Base-by-base conservation (phyloP, 1,140 invertebrate genomes). In the Oscheius sp. region DNA sequence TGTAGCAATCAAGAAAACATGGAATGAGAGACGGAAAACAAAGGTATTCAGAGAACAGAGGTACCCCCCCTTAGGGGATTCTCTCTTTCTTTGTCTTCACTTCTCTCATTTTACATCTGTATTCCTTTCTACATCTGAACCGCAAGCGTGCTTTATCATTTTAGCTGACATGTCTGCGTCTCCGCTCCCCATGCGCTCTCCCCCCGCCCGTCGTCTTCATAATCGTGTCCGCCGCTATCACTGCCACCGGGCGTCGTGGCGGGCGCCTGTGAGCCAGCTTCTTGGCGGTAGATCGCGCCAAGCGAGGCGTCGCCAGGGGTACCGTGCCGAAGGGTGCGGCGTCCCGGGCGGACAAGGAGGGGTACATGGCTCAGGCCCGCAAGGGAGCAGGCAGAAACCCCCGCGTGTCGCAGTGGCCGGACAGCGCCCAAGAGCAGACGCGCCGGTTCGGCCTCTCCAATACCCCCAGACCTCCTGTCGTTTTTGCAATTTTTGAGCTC, bases 351-450 rank as follows among this genome's bases (percentile, higher is more conserved):
- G 23, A 35, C 46, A 68, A 68, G 67, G 67, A 68, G 67, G 23
- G 49, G 49, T 61, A 34, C 28, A 68, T 20, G 67, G 67, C 52
- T 61, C 34, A 59, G 67, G 67, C 38, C 67, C 49, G 49, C 55
- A 59, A 68, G 49, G 67, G 38, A 68, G 67, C 52, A 68, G 67
- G 67, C 65, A 68, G 55, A 97, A 86, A 38, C 45, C 45, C 36
- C 67, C 49, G 52, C 52, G 67, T 52, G 52, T 38, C 49, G 67
- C 65, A 58, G 65, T 68, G 65, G 65, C 65, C 29, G 65, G 65
- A 68, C 38, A 68, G 65, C 65, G 65, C 67, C 49, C 32, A 52
- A 23, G 34, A 68, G 52, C 45, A 26, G 38, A 31, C 42, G 26
- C 42, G 34, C 26, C 7, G 20, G 35, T 42, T 34, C 26, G 32